Evolutionary conservation across 2,888 invertebrate genomes (phyloP), one percentile per base, ranked within the genome.

Genomic region (Litoditis marina): DNA sequence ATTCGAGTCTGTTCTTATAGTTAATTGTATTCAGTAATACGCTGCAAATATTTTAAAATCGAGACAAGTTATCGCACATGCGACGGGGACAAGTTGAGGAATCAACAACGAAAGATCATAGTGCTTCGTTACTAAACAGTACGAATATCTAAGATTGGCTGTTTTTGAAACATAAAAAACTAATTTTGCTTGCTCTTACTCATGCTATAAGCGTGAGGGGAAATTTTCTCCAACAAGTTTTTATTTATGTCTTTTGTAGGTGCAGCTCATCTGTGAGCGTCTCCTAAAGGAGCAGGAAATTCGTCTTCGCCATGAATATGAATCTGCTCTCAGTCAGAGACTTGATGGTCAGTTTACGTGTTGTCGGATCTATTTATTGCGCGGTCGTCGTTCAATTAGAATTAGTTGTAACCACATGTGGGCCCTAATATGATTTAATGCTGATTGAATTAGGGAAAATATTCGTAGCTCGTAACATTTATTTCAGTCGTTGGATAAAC

Each of bases 281-380:
- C 91, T 96, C 91, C 88, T 96, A 64, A 91, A 91, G 84, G 95
- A 98, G 82, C 90, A 94, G 79, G 96, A 96, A 86, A 89, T 89
- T 71, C 90, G 92, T 83, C 89, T 98, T 78, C 89, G 93, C 83
- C 90, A 92, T 83, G 93, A 95, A 86, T 96, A 95, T 84, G 94
- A 96, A 85, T 88, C 90, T 72, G 92, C 93, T 79, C 88, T 98
- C 81, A 91, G 90, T 84, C 88, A 88, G 84, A 95, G 95, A 86
- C 88, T 98, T 77, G 92, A 94, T 68, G 86, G 86, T 85, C 69
- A 60, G 58, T 44, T 34, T 11, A 36, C 13, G 5, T 50, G 32
- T 53, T 2, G 27, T 49, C 50, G n/a, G n/a, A n/a, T n/a, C n/a
- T n/a, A n/a, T n/a, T n/a, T n/a, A n/a, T n/a, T n/a, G n/a, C n/a